phyloP scores from a whole-genome alignment of 2,888 invertebrate genomes.

The Hedya salicella region DNA sequence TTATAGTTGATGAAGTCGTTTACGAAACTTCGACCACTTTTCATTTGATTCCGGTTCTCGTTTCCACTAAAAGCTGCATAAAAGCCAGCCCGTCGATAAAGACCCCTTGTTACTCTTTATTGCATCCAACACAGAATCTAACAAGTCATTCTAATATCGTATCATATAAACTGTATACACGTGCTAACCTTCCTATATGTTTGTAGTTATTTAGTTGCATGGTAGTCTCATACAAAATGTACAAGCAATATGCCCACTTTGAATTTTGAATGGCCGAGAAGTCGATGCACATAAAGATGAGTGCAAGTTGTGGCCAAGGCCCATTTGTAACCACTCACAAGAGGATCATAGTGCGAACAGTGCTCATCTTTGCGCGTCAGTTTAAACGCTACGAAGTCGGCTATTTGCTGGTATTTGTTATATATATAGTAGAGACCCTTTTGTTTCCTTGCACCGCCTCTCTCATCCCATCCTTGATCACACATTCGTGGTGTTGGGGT shows the following conservation, averaged over 20 bases:
- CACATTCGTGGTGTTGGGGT: slow-evolving; percentile 75
- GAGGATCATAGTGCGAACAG: background rate
- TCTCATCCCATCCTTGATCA: slow-evolving; percentile 53
- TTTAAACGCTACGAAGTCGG: background rate
- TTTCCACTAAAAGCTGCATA: slow-evolving; percentile 50
- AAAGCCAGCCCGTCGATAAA: slow-evolving; percentile 74
- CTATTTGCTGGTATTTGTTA: slow-evolving; percentile 18
- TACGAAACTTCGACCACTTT: slow-evolving; percentile 17
- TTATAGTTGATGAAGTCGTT: slow-evolving; percentile 7
- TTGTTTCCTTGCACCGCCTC: slow-evolving; percentile 41
- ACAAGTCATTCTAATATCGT: slow-evolving; percentile 39
- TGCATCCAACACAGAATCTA: slow-evolving; percentile 69
- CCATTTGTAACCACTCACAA: slow-evolving; percentile 14
- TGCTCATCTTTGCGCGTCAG: background rate
- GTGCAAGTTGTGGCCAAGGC: slow-evolving; percentile 1
- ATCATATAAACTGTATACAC: slow-evolving; percentile 35
- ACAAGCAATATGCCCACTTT: background rate
- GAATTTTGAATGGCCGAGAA: slow-evolving; percentile 3
- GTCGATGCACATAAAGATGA: background rate
- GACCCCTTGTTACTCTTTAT: slow-evolving; percentile 77
- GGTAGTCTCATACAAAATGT: slow-evolving; percentile 27
- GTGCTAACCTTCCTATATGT: slow-evolving; percentile 42
- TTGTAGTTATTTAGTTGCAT: slow-evolving; percentile 39
- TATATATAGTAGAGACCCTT: slow-evolving; percentile 19
- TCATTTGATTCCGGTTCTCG: slow-evolving; percentile 33